Percentiles rank a stretch among this genome's conserved stretches.
phyloP scores from a whole-genome alignment of 2,113 vertebrate species.

The Chunga burmeisteri region DNA sequence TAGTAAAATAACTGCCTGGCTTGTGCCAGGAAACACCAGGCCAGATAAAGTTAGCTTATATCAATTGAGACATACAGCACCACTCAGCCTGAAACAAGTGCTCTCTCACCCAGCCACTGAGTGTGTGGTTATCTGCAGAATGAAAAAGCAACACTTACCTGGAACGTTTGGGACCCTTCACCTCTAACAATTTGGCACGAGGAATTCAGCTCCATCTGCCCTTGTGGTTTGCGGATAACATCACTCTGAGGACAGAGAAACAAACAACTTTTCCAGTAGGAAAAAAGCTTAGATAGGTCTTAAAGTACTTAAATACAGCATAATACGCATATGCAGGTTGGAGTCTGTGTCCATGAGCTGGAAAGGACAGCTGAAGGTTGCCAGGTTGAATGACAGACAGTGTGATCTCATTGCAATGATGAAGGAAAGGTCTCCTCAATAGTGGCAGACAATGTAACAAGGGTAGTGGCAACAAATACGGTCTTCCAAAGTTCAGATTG shows the following conservation, averaged over 20 bases:
- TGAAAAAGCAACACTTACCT: constrained; percentile 66
- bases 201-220: constrained; percentile 86
- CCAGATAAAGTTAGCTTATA: not conserved
- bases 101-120: not conserved
- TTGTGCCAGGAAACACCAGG: not conserved
- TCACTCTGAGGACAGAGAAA: constrained; percentile 78
- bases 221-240: constrained; percentile 87
- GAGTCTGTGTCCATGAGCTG: not conserved
- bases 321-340: not conserved
- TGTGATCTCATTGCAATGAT: not conserved
- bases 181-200: constrained; percentile 84
- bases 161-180: constrained; percentile 87
- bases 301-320: not conserved
- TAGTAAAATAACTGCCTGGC: not conserved
- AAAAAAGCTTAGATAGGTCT: not conserved
- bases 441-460: not conserved
- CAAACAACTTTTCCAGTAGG: not conserved
- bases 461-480: not conserved
- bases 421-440: not conserved
- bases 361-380: not conserved
- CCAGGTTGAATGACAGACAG: not conserved
- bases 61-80: not conserved
- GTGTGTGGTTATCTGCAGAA: not conserved
- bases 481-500: not conserved
- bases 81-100: not conserved